These are phyloP conservation scores for Notoglanidium macrostoma DNA, from an alignment of 2,797 vertebrate genomes.

Conservation along the genomic window DNA sequence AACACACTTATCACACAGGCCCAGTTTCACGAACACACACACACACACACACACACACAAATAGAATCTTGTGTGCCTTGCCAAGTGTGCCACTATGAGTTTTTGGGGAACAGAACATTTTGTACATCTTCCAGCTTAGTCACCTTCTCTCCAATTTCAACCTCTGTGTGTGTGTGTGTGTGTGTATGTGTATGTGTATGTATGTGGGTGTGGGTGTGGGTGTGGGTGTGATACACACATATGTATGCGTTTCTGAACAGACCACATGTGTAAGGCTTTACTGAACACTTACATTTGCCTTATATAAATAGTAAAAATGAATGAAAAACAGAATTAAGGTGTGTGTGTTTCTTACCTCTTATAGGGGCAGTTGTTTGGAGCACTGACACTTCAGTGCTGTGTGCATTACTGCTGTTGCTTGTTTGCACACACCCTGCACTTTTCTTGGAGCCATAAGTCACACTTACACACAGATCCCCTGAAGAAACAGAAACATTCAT, in stretches of 20 bases:
- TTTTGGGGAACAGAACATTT: neutral
- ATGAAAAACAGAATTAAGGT: slow-evolving; percentile 3
- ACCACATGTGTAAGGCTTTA: neutral
- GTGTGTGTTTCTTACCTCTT: slow-evolving; percentile 74
- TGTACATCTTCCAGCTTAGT: neutral
- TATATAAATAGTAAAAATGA: neutral
- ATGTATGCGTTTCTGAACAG: neutral
- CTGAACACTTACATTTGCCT: neutral
- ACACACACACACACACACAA: neutral
- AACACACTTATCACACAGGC: slow-evolving; percentile 27
- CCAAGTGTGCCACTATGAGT: neutral
- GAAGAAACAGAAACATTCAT: slow-evolving; percentile 15
- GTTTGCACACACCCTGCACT: slow-evolving; percentile 84
- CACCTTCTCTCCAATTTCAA: neutral
- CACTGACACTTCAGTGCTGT: slow-evolving; percentile 70
- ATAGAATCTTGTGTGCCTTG: neutral
- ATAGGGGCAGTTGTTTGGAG: slow-evolving; percentile 46
- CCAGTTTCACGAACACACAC: neutral
- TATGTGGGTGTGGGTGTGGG: neutral
- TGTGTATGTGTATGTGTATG: neutral
- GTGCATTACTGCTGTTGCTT: slow-evolving; percentile 60
- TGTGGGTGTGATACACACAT: neutral
- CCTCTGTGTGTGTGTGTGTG: neutral
- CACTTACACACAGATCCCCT: slow-evolving; percentile 81
- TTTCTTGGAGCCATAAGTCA: slow-evolving; percentile 73